Base-by-base conservation (phyloP, 2,113 vertebrate species). In the Anhinga anhinga region DNA sequence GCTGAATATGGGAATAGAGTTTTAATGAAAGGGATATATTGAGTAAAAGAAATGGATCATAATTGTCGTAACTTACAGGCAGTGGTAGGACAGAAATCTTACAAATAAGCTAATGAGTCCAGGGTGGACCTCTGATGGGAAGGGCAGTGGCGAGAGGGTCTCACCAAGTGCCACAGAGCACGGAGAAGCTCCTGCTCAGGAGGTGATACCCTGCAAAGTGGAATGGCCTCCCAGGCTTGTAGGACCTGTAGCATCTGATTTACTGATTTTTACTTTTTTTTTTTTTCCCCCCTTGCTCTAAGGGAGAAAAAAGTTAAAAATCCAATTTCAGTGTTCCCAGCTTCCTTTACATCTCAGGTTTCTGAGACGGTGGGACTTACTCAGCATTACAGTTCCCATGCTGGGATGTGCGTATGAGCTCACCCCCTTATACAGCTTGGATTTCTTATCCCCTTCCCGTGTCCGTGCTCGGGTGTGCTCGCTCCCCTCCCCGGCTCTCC, bases 351-450 rank as follows among this genome's bases (percentile, higher is more conserved):
- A 42, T 38, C 47, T n/a, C 19, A 1, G 42, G 8, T 40, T 15
- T 21, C 47, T 47, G 29, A 8, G 47, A 2, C 8, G 58, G 49
- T 21, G 63, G 49, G 47, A 2, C 40, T 44, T 21, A 6, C 21
- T 76, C 11, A 13, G 22, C 5, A 0, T 12, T 32, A 8, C 7
- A 5, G 34, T 10, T 49, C 16, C 69, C 4, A 0, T 5, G 69
- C 34, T 38, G 65, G 65, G 74, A 5, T 53, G 74, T 4, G 22
- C 3, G 0, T 44, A 3, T 7, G 76, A 55, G 42, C 42, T 83
- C 66, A 7, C 40, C 34, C 27, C 30, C 27, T 38, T 14, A 1
- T 1, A 29, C 7, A 8, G 30, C 59, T 2, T 0, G 0, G 11
- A 2, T 49, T 26, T 13, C 49, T 14, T 8, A 5, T 22, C 21